Evolutionary conservation across 2,797 vertebrate species (phyloP).

Genomic region (Pelodytes ibericus): DNA sequence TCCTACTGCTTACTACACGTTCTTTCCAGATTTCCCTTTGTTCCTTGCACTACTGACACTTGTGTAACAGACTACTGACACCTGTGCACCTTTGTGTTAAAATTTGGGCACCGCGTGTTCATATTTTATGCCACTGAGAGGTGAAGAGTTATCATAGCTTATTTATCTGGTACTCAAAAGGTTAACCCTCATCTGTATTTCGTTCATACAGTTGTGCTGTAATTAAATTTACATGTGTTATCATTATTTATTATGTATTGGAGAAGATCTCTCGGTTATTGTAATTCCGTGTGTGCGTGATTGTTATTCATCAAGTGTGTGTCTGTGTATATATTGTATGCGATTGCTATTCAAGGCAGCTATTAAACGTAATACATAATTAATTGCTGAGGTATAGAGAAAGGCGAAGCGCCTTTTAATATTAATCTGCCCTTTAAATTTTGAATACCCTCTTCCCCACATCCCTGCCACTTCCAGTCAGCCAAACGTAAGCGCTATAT

Average conservation of each 20-base stretch:
- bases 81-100: no score
- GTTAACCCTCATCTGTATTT: no score
- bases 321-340: slow-evolving; percentile 51
- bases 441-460: slow-evolving; percentile 44
- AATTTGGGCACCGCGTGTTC: no score
- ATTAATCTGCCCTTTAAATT: slow-evolving; percentile 57
- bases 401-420: slow-evolving; percentile 55
- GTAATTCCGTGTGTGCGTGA: slow-evolving; percentile 35
- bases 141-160: no score
- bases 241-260: neutral
- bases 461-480: slow-evolving; percentile 28
- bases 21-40: no score
- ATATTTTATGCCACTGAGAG: no score
- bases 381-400: slow-evolving; percentile 55
- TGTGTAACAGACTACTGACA: no score
- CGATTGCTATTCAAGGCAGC: slow-evolving; percentile 51
- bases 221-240: neutral
- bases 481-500: slow-evolving; percentile 20
- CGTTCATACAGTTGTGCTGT: neutral
- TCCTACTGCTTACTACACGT: no score
- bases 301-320: slow-evolving; percentile 24
- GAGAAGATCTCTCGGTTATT: slow-evolving; percentile 24
- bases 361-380: slow-evolving; percentile 54
- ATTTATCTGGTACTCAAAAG: neutral
- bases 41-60: no score